Evolutionary conservation across 1,140 invertebrate species (phyloP), one percentile per base, ranked within the genome.

Genomic region (Palaemon carinicauda): DNA sequence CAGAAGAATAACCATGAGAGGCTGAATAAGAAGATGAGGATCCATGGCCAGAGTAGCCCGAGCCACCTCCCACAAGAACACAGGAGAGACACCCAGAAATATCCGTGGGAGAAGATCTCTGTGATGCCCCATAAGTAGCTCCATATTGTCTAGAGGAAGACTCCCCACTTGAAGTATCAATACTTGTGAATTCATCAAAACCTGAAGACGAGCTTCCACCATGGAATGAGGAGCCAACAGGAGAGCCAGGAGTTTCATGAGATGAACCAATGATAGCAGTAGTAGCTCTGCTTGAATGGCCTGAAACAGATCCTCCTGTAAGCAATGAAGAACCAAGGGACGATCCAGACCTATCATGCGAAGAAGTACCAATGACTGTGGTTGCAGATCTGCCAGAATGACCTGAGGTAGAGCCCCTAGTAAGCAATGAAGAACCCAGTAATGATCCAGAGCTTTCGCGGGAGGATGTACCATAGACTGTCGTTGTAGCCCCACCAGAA

Each of bases 21-120:
- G 21, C 80, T 65, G n/a, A 51, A 24, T 2, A 71, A 77, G 19
- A 14, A 41, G 52, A 31, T 21, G 41, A 29, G 19, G 56, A 41
- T 15, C 53, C 78, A 17, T 86, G 84, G 7, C 19, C 24, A 14
- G 65, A 31, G 9, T 31, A 69, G 53, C 53, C 65, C 15, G 75
- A 69, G 14, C 84, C 41, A 41, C 41, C 78, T 54, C 50, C 50
- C 41, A 80, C 9, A 29, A 86, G 78, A 9, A 80, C 51, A 19
- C 84, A 86, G 19, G 77, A 31, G 60, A 86, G 77, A 31, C 84
- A 86, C 3, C 84, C 84, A 27, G 82, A 50, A 1, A 17, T 29
- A 10, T 53, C 27, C 9, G 51, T 60, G 78, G 21, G 15, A 29
- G 0, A 31, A 50, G 17, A 50, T 33, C 73, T 75, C 73, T 75